Conservation (phyloP, 2,797 vertebrate genomes). For the Neopelma chrysocephalum region DNA sequence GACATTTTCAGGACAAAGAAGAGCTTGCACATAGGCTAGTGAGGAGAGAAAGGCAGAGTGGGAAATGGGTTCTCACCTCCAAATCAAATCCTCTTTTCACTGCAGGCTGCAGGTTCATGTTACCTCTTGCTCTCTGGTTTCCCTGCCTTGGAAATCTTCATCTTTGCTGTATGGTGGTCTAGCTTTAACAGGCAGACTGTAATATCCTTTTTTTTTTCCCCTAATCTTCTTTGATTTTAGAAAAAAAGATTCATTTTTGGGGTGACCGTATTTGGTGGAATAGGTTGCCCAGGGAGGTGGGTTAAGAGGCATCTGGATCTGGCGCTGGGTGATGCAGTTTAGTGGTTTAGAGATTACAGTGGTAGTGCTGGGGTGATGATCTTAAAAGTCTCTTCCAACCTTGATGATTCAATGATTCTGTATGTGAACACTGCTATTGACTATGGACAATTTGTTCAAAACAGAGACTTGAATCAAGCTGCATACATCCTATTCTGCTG, state of each 20-base stretch:
- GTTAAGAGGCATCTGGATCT: not conserved
- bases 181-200: not conserved
- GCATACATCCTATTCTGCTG: not conserved
- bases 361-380: not conserved
- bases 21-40: not conserved
- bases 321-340: not conserved
- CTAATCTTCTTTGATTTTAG: not conserved
- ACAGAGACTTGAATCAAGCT: not conserved
- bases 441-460: not conserved
- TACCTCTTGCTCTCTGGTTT: not conserved
- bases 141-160: not conserved
- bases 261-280: not conserved
- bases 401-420: not conserved
- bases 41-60: not conserved
- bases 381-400: not conserved
- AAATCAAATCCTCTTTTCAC: not conserved
- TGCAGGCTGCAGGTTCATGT: not conserved
- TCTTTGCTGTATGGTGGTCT: not conserved
- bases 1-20: not conserved
- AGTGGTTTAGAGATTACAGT: not conserved
- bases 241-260: not conserved
- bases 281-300: not conserved
- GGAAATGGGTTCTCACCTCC: not conserved
- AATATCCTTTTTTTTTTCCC: not conserved
- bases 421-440: not conserved